Evolutionary conservation across 2,888 invertebrate genomes (phyloP).

Genomic region (Eilema griseolum): DNA sequence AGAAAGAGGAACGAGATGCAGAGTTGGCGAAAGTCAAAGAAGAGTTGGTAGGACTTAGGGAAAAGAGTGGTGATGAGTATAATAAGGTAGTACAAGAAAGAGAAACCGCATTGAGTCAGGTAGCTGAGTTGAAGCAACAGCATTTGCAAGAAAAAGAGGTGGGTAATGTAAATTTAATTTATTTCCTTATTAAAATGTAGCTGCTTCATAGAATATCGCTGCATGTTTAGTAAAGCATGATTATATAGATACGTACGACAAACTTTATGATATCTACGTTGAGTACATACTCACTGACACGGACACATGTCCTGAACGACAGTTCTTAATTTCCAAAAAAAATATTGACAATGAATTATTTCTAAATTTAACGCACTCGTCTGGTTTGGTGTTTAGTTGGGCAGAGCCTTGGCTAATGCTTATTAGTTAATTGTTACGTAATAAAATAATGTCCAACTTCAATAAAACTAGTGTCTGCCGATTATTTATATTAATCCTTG

Average conservation of each 20-base stretch:
- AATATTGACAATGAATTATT: not conserved
- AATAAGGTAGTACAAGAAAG: slow-evolving; percentile 75
- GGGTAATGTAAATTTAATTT: slow-evolving; percentile 50
- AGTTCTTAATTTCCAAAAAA: not conserved
- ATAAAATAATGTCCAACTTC: not conserved
- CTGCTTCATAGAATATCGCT: slow-evolving; percentile 12
- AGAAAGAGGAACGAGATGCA: slow-evolving; percentile 70
- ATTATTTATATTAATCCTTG: not conserved
- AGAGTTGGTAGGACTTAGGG: slow-evolving; percentile 70
- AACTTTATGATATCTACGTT: not conserved
- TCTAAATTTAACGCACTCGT: not conserved
- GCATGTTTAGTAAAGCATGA: slow-evolving; percentile 21
- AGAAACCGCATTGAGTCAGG: slow-evolving; percentile 70
- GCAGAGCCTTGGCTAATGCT: slow-evolving; percentile 5
- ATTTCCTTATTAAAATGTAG: slow-evolving; percentile 3
- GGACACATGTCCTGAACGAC: not conserved
- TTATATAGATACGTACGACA: not conserved
- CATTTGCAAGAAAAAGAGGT: slow-evolving; percentile 80
- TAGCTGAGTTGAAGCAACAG: slow-evolving; percentile 68
- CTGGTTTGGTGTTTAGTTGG: slow-evolving; percentile 5
- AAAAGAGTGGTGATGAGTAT: slow-evolving; percentile 77
- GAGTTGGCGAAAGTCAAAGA: slow-evolving; percentile 74
- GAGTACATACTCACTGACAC: too few relatives aligned
- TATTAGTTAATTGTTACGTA: slow-evolving; percentile 1
- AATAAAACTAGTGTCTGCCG: not conserved